Evolutionary conservation across 2,888 invertebrate species (phyloP).

Genomic region (Scaptomyza caliginosa): DNA sequence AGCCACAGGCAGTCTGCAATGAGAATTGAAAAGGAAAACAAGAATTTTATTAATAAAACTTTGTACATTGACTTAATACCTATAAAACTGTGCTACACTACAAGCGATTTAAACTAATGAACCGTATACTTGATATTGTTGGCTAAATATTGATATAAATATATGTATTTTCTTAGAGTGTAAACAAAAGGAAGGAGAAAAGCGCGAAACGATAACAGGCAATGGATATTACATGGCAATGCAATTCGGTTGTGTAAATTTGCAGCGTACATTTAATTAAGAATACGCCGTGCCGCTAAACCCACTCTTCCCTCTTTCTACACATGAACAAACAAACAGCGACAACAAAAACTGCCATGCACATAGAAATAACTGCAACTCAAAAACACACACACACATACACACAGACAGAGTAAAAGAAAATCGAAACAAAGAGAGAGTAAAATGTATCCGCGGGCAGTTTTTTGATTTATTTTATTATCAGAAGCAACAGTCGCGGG

Average conservation of each 20-base stretch:
- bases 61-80: no score
- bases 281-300: constrained; percentile 29
- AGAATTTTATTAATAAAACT: not conserved
- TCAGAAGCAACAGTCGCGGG: constrained; percentile 50
- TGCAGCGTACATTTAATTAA: constrained; percentile 66
- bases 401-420: no score
- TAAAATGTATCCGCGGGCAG: constrained; percentile 27
- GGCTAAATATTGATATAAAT: not conserved
- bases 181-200: not conserved
- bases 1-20: constrained; percentile 38
- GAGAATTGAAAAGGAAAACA: not conserved
- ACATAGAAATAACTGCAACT: constrained; percentile 41
- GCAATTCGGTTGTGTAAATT: constrained; percentile 66
- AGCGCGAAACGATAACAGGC: not conserved
- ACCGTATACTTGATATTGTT: not conserved
- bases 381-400: not conserved
- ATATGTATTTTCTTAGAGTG: not conserved
- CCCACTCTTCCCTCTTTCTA: not conserved
- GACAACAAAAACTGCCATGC: constrained; percentile 18
- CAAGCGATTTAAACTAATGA: not conserved
- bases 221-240: constrained; percentile 37
- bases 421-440: not conserved
- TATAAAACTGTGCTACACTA: no score
- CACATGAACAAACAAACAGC: constrained; percentile 27
- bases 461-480: constrained; percentile 70